Evolutionary conservation across 1,140 invertebrate genomes (phyloP).

Genomic region (Papilio aristodemus): DNA sequence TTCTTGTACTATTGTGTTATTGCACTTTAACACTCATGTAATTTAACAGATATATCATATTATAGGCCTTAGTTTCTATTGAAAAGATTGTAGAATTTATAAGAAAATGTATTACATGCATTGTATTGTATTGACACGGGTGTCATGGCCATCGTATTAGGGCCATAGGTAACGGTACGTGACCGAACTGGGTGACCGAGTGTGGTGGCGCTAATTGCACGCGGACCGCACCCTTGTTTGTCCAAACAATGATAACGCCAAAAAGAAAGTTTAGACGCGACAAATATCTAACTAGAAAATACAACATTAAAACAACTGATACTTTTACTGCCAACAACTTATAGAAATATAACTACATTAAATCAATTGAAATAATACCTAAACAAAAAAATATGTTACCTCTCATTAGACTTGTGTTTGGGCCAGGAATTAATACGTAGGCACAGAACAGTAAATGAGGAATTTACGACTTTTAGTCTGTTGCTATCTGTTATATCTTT

Average conservation of each 20-base stretch:
- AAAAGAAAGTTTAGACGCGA: slow-evolving; percentile 7
- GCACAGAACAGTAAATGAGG: too few species aligned
- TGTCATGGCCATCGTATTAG: slow-evolving; percentile 36
- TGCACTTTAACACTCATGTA: too few species aligned
- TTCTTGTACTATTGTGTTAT: neutral
- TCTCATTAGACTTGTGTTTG: too few species aligned
- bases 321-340: too few species aligned
- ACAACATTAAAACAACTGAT: neutral
- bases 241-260: slow-evolving; percentile 38
- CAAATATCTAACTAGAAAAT: too few species aligned
- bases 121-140: slow-evolving; percentile 4
- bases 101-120: neutral
- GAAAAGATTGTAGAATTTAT: too few species aligned
- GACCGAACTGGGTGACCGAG: slow-evolving; percentile 65
- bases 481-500: neutral
- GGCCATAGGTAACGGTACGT: slow-evolving; percentile 55
- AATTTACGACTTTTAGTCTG: too few species aligned
- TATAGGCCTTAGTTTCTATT: too few species aligned
- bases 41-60: too few species aligned
- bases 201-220: slow-evolving; percentile 55
- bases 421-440: neutral
- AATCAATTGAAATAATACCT: too few species aligned
- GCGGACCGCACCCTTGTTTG: slow-evolving; percentile 49
- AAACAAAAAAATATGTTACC: too few species aligned
- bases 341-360: too few species aligned